Evolutionary conservation across 2,888 invertebrate species (phyloP).

Genomic region (Euplexia lucipara): DNA sequence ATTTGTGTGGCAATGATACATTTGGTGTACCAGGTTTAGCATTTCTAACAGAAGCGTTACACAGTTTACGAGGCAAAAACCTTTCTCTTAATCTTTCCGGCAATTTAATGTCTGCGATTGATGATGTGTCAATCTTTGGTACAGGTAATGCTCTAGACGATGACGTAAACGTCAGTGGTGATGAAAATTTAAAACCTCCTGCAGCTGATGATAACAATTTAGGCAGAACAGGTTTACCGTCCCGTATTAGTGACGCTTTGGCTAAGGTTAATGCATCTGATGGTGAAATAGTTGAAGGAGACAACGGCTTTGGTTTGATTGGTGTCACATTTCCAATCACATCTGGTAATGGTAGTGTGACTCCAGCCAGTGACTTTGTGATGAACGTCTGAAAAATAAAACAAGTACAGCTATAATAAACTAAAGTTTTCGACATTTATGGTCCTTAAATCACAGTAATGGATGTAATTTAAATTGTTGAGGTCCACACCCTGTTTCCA

Average conservation of each 20-base stretch:
- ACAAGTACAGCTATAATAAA: neutral
- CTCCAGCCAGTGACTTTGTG: conserved; percentile 11
- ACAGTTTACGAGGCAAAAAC: neutral
- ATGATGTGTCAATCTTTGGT: conserved; percentile 44
- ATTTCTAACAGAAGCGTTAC: neutral
- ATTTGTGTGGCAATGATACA: neutral
- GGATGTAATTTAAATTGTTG: no score
- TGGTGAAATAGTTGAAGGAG: neutral
- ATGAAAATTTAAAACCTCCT: conserved; percentile 13
- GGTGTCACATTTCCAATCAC: conserved; percentile 41
- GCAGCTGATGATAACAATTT: neutral
- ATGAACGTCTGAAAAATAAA: conserved; percentile 41
- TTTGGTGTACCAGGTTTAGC: neutral
- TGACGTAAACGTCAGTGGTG: conserved; percentile 16
- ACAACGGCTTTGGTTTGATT: conserved; percentile 30
- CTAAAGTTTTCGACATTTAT: no score
- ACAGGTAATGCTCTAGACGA: conserved; percentile 42
- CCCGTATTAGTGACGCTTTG: neutral
- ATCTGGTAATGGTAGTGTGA: conserved; percentile 24
- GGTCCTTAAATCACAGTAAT: no score
- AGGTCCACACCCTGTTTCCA: no score
- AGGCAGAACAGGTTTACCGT: neutral
- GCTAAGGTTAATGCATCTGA: neutral
- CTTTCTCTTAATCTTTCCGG: conserved; percentile 17
- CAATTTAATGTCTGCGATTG: conserved; percentile 36